Evolutionary conservation across 1,140 invertebrate species (phyloP).

Genomic region (Anagrus nilaparvatae): DNA sequence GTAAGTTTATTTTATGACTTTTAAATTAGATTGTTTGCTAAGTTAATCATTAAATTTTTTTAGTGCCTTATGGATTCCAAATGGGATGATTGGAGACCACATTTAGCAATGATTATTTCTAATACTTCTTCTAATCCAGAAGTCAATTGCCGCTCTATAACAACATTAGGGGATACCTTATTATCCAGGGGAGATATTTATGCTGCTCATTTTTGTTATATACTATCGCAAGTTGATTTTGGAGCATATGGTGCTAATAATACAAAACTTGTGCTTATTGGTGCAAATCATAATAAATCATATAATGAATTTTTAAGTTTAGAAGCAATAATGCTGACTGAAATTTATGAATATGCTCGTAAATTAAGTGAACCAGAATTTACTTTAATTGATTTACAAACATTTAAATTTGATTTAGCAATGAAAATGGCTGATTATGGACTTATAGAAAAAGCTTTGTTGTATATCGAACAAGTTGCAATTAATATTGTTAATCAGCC

Average conservation of each 20-base stretch:
- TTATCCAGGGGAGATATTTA: constrained; percentile 61
- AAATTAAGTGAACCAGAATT: constrained; percentile 69
- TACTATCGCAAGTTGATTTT: constrained; percentile 76
- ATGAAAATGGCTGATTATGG: constrained; percentile 70
- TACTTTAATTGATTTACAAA: constrained; percentile 54
- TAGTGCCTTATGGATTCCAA: constrained; percentile 71
- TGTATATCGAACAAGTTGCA: constrained; percentile 74
- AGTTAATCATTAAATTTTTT: constrained; percentile 19
- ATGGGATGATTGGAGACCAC: constrained; percentile 93
- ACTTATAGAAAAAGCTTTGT: constrained; percentile 61
- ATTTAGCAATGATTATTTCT: constrained; percentile 88
- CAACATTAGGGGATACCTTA: constrained; percentile 64
- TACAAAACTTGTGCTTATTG: constrained; percentile 69
- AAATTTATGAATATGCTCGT: constrained; percentile 89
- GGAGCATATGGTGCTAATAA: constrained; percentile 50
- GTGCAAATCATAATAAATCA: constrained; percentile 54
- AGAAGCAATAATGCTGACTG: constrained; percentile 84
- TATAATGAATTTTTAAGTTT: constrained; percentile 65
- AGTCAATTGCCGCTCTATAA: constrained; percentile 73
- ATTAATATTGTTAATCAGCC: constrained; percentile 52
- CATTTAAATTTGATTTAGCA: constrained; percentile 65
- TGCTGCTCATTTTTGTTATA: constrained; percentile 89
- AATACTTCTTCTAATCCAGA: constrained; percentile 73
- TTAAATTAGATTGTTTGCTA: constrained; percentile 7
- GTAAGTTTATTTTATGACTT: constrained; percentile 41